phyloP scores from a whole-genome alignment of 2,113 vertebrate species.

The Tursiops truncatus region DNA sequence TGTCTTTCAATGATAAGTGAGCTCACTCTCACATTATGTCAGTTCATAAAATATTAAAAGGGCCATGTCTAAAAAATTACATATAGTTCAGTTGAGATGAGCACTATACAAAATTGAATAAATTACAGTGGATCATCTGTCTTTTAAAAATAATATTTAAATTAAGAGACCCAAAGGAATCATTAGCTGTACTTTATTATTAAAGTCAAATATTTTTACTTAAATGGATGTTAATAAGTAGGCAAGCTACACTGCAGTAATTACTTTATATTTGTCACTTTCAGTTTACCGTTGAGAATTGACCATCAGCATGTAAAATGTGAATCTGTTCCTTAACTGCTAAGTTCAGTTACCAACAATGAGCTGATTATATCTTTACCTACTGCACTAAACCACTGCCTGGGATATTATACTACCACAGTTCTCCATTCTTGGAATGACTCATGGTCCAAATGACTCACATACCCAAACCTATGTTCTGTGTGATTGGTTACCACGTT shows the following conservation, averaged over 20 bases:
- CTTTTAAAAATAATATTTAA: slow-evolving; percentile 70
- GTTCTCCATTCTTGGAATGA: not conserved
- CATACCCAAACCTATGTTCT: not conserved
- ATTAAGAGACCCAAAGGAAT: slow-evolving; percentile 50
- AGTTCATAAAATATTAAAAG: slow-evolving; percentile 83
- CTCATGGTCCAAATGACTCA: not conserved
- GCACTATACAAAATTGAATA: slow-evolving; percentile 60
- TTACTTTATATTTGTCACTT: slow-evolving; percentile 40
- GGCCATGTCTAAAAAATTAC: slow-evolving; percentile 75
- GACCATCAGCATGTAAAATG: not conserved
- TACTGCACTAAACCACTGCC: not conserved
- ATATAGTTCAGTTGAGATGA: slow-evolving; percentile 72
- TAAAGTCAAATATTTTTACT: slow-evolving; percentile 57
- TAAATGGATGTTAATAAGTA: slow-evolving; percentile 52
- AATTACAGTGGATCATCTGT: slow-evolving; percentile 62
- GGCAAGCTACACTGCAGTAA: not conserved
- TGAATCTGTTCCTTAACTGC: not conserved
- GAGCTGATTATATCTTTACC: not conserved
- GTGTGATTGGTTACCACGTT: not conserved
- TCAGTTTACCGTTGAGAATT: not conserved
- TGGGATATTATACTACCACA: not conserved
- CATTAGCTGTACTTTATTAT: slow-evolving; percentile 51
- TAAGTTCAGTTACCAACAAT: not conserved
- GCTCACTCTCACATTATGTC: slow-evolving; percentile 63
- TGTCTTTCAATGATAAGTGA: slow-evolving; percentile 73